phyloP scores from a whole-genome alignment of 1,140 invertebrate genomes.

The Adelges cooleyi region DNA sequence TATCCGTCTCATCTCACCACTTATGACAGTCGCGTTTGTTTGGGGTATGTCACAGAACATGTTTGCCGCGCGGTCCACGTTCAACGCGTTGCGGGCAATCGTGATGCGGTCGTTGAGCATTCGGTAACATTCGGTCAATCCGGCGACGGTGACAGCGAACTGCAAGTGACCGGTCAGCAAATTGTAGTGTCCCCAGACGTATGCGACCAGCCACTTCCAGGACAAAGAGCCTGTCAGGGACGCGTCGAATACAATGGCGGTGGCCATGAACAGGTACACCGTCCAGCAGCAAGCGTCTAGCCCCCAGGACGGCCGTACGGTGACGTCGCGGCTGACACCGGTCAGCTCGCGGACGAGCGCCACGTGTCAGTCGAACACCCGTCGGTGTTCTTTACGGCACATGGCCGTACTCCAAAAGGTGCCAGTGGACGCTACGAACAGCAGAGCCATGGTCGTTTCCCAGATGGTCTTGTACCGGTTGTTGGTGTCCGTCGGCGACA shows the following conservation, averaged over 20 bases:
- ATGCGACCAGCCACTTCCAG: too few relatives aligned
- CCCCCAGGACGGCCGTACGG: neutral
- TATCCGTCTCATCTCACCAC: too few relatives aligned
- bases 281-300: neutral
- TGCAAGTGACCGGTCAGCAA: neutral
- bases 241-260: neutral
- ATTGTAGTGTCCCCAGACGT: neutral
- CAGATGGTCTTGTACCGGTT: neutral
- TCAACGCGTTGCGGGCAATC: too few relatives aligned
- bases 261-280: neutral
- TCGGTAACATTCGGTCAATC: neutral
- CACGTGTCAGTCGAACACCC: neutral
- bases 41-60: too few relatives aligned
- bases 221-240: neutral
- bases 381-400: neutral
- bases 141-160: neutral
- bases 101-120: neutral
- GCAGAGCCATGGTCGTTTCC: neutral
- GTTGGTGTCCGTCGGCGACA: too few relatives aligned
- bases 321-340: neutral
- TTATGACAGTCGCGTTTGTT: too few relatives aligned
- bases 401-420: neutral
- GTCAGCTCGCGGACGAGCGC: neutral
- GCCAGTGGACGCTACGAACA: neutral
- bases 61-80: too few relatives aligned